Evolutionary conservation across 2,113 vertebrate genomes (phyloP), one percentile per base, ranked within the genome.

Genomic region (Chloebia gouldiae): DNA sequence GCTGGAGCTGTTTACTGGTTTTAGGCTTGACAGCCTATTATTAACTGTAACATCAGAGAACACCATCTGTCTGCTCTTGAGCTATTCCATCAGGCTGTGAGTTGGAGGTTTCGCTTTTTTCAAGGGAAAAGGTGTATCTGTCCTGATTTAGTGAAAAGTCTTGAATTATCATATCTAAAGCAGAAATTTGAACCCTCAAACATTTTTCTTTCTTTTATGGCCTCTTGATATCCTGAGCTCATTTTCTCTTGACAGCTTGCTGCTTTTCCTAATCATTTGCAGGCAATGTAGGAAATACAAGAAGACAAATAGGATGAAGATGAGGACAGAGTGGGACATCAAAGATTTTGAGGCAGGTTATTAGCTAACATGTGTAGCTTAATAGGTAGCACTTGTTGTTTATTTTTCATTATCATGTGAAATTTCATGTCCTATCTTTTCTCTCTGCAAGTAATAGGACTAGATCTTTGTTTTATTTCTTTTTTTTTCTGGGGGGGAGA

Each of bases 1-100:
- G 82, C 63, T 83, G 68, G n/a, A 82, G 51, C 66, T 90, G 42
- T 94, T 93, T 70, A 83, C 59, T 63, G 64, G 16, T 81, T 81
- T 90, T 53, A 88, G 72, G 39, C 54, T 88, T 88, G 86, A 56
- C 76, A 93, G 64, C 24, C 47, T 77, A 63, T 92, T 93, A 96
- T 90, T 92, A 90, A 93, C 82, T 54, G 14, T 18, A 66, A 39
- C 1, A 11, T 42, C 75, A 70, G 60, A 81, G 76, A 88, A 88
- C 56, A 88, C 76, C 76, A 88, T 83, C 86, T 94, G 80, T 80
- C 64, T 75, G 79, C 68, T 72, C 39, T 64, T 40, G 51, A 82
- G 60, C n/a, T 88, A 7, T 50, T 88, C 40, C 20, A 42, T 70
- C 64, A 59, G 21, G 4, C 57, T 60, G 16, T 22, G 71, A 59